Evolutionary conservation across 2,797 vertebrate genomes (phyloP).

Genomic region (Intellagama lesueurii): DNA sequence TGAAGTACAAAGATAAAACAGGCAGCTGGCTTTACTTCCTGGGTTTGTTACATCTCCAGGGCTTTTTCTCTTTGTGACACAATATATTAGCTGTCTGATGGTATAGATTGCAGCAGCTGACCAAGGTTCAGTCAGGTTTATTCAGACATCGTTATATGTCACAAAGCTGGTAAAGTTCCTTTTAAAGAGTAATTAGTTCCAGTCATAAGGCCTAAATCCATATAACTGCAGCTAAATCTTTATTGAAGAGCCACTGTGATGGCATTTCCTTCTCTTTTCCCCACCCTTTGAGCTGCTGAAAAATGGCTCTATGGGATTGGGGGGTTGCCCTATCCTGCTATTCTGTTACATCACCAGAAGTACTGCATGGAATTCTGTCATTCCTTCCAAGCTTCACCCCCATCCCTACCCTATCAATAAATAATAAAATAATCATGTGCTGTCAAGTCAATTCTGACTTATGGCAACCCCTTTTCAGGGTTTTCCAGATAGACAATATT

Average conservation of each 20-base stretch:
- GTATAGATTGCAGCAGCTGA: neutral
- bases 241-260: neutral
- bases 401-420: too few species aligned
- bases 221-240: too few species aligned
- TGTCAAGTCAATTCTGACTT: too few species aligned
- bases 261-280: neutral
- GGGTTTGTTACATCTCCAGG: neutral
- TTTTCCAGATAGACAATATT: too few species aligned
- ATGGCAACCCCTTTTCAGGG: too few species aligned
- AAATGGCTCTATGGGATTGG: neutral
- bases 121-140: neutral
- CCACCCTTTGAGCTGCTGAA: neutral
- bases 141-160: neutral
- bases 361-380: too few species aligned
- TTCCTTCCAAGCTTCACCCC: too few species aligned
- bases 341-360: too few species aligned
- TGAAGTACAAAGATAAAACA: constrained; percentile 20
- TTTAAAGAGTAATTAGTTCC: neutral
- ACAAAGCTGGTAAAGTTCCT: neutral
- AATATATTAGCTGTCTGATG: neutral
- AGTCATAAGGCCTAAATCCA: neutral
- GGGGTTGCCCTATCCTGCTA: too few species aligned
- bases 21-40: neutral
- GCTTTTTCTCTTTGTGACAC: neutral
- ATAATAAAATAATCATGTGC: too few species aligned